Evolutionary conservation across 1,140 invertebrate genomes (phyloP).

Genomic region (Drosophila ironensis): DNA sequence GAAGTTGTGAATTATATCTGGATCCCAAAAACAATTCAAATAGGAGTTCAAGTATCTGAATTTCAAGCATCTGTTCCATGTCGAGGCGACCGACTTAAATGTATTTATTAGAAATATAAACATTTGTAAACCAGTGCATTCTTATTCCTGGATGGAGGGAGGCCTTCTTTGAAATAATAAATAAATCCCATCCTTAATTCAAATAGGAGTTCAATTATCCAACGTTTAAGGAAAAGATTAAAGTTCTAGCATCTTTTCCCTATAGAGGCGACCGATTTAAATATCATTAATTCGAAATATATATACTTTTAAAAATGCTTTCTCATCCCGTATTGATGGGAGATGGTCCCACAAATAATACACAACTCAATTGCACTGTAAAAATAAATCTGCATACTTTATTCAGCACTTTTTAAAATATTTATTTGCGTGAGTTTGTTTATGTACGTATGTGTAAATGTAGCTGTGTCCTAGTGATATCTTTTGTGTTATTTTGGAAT

Average conservation of each 20-base stretch:
- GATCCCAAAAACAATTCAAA: too few relatives aligned
- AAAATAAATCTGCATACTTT: slow-evolving; percentile 43
- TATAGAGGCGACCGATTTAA: slow-evolving; percentile 19
- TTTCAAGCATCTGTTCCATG: too few relatives aligned
- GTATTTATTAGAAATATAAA: too few relatives aligned
- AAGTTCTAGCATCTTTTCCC: slow-evolving; percentile 18
- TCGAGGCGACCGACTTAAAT: too few relatives aligned
- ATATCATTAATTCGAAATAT: slow-evolving; percentile 34
- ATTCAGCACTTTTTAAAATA: slow-evolving; percentile 33
- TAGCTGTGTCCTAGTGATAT: slow-evolving; percentile 18
- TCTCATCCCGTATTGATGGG: too few relatives aligned
- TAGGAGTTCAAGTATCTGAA: neutral
- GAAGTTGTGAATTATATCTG: neutral
- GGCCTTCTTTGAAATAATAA: too few relatives aligned
- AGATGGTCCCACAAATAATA: neutral
- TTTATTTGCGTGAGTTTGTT: slow-evolving; percentile 11
- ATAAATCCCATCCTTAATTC: too few relatives aligned
- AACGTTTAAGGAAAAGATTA: slow-evolving; percentile 32
- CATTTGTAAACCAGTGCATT: too few relatives aligned
- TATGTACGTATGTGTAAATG: slow-evolving; percentile 6
- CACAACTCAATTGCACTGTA: slow-evolving; percentile 24
- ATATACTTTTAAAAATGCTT: neutral
- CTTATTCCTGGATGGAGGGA: too few relatives aligned
- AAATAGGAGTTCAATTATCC: slow-evolving; percentile 57
- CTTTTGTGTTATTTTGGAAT: slow-evolving; percentile 18